A percentile compares a stretch with the other conserved stretches of the same genome.
Evolutionary conservation across 1,140 invertebrate species (phyloP).

Genomic region (Theocolax elegans): DNA sequence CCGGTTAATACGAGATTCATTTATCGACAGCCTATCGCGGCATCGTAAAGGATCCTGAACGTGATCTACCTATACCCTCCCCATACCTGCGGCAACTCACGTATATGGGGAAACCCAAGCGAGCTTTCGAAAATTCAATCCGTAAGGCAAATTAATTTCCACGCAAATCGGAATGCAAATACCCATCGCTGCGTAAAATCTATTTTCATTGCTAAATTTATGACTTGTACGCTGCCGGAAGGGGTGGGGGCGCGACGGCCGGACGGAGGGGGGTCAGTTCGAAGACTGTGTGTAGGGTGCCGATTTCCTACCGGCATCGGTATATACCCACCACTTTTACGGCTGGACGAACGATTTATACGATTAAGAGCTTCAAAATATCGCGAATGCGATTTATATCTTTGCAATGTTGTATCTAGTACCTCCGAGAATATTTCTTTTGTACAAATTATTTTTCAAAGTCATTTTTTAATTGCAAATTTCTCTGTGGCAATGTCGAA

Average conservation of each 20-base stretch:
- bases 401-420: too few relatives aligned
- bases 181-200: conserved; percentile 5
- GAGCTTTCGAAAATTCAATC: conserved; percentile 26
- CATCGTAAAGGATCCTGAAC: conserved; percentile 33
- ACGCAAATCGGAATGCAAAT: conserved; percentile 20
- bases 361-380: conserved; percentile 12
- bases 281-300: too few relatives aligned
- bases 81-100: not conserved
- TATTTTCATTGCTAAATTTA: conserved; percentile 25
- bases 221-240: not conserved
- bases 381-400: too few relatives aligned
- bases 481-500: too few relatives aligned
- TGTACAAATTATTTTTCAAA: too few relatives aligned
- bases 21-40: conserved; percentile 26
- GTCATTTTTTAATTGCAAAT: too few relatives aligned
- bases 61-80: conserved; percentile 12
- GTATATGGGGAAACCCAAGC: not conserved
- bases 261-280: not conserved
- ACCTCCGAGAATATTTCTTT: too few relatives aligned
- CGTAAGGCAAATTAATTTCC: conserved; percentile 35
- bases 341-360: conserved; percentile 10
- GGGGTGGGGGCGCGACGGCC: not conserved
- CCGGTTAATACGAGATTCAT: conserved; percentile 33
- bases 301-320: not conserved
- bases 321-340: not conserved